A percentile compares a stretch with the other conserved stretches of the same genome.
Conservation (phyloP, 2,888 invertebrate genomes). For the Drosophila antonietae region DNA sequence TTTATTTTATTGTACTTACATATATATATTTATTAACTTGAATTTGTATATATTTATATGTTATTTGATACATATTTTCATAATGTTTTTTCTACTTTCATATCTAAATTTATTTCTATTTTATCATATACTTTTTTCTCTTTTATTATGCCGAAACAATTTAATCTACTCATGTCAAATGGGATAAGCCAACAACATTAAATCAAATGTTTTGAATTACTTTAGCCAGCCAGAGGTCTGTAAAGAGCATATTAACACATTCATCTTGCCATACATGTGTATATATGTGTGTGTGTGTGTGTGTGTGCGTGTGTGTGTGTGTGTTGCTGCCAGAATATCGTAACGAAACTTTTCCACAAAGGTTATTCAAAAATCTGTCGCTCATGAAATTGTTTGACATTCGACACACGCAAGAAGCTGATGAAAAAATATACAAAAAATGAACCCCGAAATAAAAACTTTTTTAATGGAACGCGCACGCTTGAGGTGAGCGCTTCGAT, state of each 20-base stretch:
- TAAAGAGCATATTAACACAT: slow-evolving; percentile 9
- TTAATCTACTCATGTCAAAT: background rate
- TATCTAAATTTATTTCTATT: background rate
- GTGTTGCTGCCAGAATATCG: slow-evolving; percentile 1
- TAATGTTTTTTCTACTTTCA: no score
- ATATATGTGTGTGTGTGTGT: background rate
- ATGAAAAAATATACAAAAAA: background rate
- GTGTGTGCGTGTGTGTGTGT: background rate
- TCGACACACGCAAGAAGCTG: slow-evolving; percentile 46
- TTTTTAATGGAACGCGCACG: slow-evolving; percentile 51
- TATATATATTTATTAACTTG: no score
- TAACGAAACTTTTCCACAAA: slow-evolving; percentile 38
- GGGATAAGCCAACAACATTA: background rate
- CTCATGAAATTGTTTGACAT: slow-evolving; percentile 56
- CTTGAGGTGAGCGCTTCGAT: slow-evolving; percentile 3
- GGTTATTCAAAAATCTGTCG: slow-evolving; percentile 47
- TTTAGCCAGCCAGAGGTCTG: background rate
- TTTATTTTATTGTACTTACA: no score
- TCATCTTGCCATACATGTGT: background rate
- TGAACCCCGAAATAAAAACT: slow-evolving; percentile 42
- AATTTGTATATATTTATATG: no score
- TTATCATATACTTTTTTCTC: background rate
- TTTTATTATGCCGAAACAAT: background rate
- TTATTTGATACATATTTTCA: no score
- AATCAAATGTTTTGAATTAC: slow-evolving; percentile 12